Base-by-base conservation (phyloP, 2,888 invertebrate genomes). In the Nomada fabriciana region DNA sequence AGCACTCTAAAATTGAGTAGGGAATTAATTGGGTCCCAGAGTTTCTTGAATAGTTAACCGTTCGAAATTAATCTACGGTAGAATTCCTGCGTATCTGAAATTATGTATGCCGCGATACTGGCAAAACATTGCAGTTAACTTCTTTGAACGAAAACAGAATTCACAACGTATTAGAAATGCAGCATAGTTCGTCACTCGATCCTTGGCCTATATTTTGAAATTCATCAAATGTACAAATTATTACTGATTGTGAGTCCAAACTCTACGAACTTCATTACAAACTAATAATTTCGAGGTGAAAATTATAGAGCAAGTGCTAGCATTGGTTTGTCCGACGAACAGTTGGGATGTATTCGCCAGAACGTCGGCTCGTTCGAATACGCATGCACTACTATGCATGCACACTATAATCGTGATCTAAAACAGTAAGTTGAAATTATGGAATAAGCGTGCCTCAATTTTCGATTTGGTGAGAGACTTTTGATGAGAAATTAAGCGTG, bases 201-300 rank as follows among this genome's bases (percentile, higher is more conserved):
- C 18, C n/a, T 13, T 11, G n/a, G n/a, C 25, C 42, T n/a, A 25
- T 57, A 69, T 69, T 69, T 69, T 69, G 69, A 57, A 43, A 57
- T 69, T 47, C 69, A 57, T 47, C 25, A 15, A 18, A 13, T 47
- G 18, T 47, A 29, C 10, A 43, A 42, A 57, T 59, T 25, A 10
- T 25, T 47, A 69, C 36, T 36, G 36, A 36, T 36, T 36, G 36
- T 36, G 29, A 59, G n/a, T 43, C 43, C 47, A 11, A 69, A 69
- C 69, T 69, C 43, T 7, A 9, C 43, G 47, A 69, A 69, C 59
- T 69, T 69, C 59, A 69, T 59, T 29, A 57, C 25, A 7, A 69
- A 69, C 69, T 69, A 69, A 69, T 69, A 69, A 59, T 69, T 59
- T 10, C 43, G n/a, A 15, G 23, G 52, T 47, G 69, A 69, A 69